A percentile compares a stretch with the other conserved stretches of the same genome.
Conservation (phyloP, 2,888 invertebrate genomes). For the Dolichopus griseipennis region DNA sequence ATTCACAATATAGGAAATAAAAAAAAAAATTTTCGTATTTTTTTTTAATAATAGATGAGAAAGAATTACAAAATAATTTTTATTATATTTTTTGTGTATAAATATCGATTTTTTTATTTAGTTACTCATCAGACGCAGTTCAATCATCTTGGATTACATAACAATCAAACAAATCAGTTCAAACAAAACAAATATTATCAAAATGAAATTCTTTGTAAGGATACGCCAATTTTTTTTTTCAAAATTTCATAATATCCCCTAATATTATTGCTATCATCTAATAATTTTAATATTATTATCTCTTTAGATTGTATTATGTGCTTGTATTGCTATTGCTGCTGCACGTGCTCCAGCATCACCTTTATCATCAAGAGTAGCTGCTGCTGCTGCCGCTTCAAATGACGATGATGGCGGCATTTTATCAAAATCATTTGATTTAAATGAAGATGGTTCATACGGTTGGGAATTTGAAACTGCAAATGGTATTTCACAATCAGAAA, state of each 20-base stretch:
- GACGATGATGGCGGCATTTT: background rate
- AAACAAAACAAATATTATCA: background rate
- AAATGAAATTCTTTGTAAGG: constrained; percentile 3
- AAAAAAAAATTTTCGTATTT: background rate
- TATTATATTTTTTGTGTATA: background rate
- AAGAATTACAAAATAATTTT: background rate
- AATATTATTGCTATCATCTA: too few species aligned
- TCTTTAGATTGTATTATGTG: background rate
- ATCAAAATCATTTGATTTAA: constrained; percentile 26
- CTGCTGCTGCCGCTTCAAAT: background rate
- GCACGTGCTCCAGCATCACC: constrained; percentile 6
- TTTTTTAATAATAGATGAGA: too few species aligned
- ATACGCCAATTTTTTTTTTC: background rate
- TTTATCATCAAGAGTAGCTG: background rate
- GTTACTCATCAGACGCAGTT: background rate
- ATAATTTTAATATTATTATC: too few species aligned
- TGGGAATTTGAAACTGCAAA: constrained; percentile 29
- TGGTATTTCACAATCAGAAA: constrained; percentile 25
- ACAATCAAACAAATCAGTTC: background rate
- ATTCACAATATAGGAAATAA: background rate
- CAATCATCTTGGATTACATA: background rate
- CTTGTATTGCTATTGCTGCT: background rate
- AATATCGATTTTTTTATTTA: background rate
- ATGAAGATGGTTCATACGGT: constrained; percentile 31
- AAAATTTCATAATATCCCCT: too few species aligned